These are phyloP conservation scores for Smutsia temminckii DNA, from an alignment of 2,797 vertebrate genomes.

Conservation along the genomic window DNA sequence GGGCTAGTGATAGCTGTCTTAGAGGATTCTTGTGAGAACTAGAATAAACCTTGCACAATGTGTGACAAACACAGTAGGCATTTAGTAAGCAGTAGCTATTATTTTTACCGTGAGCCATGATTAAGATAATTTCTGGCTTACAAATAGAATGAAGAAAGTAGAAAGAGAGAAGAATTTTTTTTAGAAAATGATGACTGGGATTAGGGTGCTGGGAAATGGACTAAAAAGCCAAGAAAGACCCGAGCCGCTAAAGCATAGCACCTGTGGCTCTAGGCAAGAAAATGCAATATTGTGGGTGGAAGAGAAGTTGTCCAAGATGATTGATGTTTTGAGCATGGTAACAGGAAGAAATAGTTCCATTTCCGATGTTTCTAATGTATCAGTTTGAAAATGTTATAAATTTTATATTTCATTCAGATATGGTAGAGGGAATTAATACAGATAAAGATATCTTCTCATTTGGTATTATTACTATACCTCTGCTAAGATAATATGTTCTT, in stretches of 20 bases:
- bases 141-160: background rate
- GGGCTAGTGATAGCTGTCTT: background rate
- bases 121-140: conserved; percentile 4
- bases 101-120: background rate
- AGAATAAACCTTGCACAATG: background rate
- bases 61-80: background rate
- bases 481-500: background rate
- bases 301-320: background rate
- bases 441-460: background rate
- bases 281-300: background rate
- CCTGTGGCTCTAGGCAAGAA: background rate
- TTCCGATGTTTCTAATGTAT: background rate
- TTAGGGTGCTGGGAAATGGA: background rate
- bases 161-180: background rate
- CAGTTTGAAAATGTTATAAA: background rate
- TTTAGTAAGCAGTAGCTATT: background rate
- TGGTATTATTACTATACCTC: background rate
- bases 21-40: background rate
- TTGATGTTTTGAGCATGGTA: background rate
- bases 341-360: background rate
- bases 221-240: background rate
- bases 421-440: background rate
- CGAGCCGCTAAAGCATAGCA: background rate
- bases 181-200: background rate
- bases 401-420: conserved; percentile 10